Conservation (phyloP, 2,113 vertebrate genomes). For the Solea senegalensis region DNA sequence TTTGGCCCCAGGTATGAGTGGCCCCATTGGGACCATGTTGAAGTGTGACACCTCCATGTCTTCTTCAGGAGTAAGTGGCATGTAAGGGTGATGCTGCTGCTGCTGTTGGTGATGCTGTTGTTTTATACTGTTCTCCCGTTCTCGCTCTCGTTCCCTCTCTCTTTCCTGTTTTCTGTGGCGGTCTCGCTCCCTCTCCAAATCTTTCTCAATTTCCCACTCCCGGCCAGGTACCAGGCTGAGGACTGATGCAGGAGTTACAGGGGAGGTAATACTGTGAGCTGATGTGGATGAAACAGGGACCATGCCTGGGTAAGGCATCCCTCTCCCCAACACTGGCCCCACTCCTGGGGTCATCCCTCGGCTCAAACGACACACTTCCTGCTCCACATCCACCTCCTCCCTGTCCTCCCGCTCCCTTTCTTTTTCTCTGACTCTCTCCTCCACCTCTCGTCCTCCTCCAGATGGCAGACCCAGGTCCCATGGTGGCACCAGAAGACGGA, state of each 20-base stretch:
- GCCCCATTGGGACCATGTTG: constrained; percentile 78
- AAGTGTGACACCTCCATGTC: constrained; percentile 84
- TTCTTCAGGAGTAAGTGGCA: constrained; percentile 80
- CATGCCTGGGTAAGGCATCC: constrained; percentile 60
- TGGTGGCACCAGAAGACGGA: constrained; percentile 86
- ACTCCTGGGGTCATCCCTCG: constrained; percentile 72
- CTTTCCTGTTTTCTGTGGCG: constrained; percentile 67
- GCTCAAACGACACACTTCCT: constrained; percentile 85
- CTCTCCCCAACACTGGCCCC: constrained; percentile 63
- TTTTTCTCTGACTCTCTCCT: constrained; percentile 66
- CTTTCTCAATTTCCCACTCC: constrained; percentile 74
- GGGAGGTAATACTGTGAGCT: constrained; percentile 68
- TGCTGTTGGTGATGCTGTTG: constrained; percentile 61
- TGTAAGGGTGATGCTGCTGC: constrained; percentile 71
- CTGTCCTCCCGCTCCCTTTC: constrained; percentile 74
- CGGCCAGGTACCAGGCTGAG: constrained; percentile 66
- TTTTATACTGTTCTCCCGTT: constrained; percentile 64
- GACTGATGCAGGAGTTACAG: constrained; percentile 66
- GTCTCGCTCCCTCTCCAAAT: constrained; percentile 66
- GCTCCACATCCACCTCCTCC: constrained; percentile 81
- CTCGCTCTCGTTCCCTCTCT: constrained; percentile 62
- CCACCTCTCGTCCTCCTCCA: constrained; percentile 58
- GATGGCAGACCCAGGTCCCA: constrained; percentile 84
- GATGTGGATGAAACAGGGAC: constrained; percentile 71
- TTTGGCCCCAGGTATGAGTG: constrained; percentile 71